A percentile compares a stretch with the other conserved stretches of the same genome.
These are phyloP conservation scores for Beroe ovata DNA, from an alignment of 37 sponge, comb jelly and placozoan species.

Conservation along the genomic window DNA sequence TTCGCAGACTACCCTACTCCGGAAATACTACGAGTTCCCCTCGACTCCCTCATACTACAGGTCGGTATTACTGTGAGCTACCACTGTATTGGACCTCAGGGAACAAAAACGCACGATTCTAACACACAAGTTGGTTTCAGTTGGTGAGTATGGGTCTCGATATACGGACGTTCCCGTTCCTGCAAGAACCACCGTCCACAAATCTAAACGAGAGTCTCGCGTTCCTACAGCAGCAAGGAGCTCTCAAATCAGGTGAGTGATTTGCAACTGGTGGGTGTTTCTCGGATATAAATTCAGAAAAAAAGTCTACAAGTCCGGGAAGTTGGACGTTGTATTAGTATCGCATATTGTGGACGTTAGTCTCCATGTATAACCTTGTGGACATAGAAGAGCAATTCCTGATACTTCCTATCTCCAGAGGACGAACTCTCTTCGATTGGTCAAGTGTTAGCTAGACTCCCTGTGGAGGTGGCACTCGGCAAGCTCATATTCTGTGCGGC, in stretches of 20 bases:
- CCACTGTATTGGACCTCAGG: too few relatives aligned
- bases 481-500: constrained; percentile 76
- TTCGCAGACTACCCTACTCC: constrained; percentile 88
- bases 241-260: constrained; percentile 25
- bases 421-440: constrained; percentile 82
- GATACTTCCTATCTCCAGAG: too few relatives aligned
- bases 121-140: constrained; percentile 18
- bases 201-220: constrained; percentile 55
- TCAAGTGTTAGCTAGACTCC: constrained; percentile 85
- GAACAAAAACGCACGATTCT: too few relatives aligned
- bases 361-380: too few relatives aligned
- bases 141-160: constrained; percentile 46
- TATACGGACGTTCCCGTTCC: constrained; percentile 43
- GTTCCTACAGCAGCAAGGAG: constrained; percentile 50
- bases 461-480: constrained; percentile 90
- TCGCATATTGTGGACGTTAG: too few relatives aligned
- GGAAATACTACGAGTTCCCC: constrained; percentile 87
- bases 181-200: constrained; percentile 20
- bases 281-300: not conserved
- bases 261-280: not conserved
- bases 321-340: too few relatives aligned
- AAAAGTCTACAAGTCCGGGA: not conserved
- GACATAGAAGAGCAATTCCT: too few relatives aligned
- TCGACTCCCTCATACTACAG: constrained; percentile 89
- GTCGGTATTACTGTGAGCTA: too few relatives aligned